A percentile compares a stretch with the other conserved stretches of the same genome.
phyloP scores from a whole-genome alignment of 2,113 vertebrate genomes.

The Solea solea region DNA sequence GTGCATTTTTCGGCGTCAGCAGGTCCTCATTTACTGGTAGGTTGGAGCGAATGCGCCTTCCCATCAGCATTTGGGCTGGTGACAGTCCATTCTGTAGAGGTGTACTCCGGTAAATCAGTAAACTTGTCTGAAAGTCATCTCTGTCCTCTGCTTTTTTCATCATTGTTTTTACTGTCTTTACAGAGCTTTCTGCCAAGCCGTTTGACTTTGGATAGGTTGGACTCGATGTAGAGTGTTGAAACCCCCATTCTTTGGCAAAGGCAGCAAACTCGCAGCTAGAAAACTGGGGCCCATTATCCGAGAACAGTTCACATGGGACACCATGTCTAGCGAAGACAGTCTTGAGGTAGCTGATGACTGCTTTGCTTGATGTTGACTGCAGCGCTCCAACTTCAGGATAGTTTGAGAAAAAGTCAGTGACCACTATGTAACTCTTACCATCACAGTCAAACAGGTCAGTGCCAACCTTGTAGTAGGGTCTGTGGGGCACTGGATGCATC shows the following conservation, averaged over 20 bases:
- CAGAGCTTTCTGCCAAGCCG: conserved; percentile 17
- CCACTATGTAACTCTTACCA: background rate
- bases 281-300: conserved; percentile 17
- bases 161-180: conserved; percentile 10
- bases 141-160: conserved; percentile 11
- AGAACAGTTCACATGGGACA: conserved; percentile 10
- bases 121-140: background rate
- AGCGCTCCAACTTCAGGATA: background rate
- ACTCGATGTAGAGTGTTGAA: background rate
- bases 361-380: conserved; percentile 1
- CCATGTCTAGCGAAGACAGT: conserved; percentile 2
- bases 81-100: background rate
- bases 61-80: conserved; percentile 4
- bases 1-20: background rate
- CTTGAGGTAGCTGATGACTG: background rate
- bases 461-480: conserved; percentile 1
- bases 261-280: conserved; percentile 18
- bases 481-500: background rate
- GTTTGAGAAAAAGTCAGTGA: background rate
- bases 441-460: background rate
- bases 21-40: background rate
- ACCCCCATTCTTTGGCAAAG: conserved; percentile 12
- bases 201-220: conserved; percentile 14
- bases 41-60: background rate
- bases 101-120: background rate